A percentile compares a stretch with the other conserved stretches of the same genome.
phyloP scores from a whole-genome alignment of 23 tunicate species.

The Diplosoma virens region DNA sequence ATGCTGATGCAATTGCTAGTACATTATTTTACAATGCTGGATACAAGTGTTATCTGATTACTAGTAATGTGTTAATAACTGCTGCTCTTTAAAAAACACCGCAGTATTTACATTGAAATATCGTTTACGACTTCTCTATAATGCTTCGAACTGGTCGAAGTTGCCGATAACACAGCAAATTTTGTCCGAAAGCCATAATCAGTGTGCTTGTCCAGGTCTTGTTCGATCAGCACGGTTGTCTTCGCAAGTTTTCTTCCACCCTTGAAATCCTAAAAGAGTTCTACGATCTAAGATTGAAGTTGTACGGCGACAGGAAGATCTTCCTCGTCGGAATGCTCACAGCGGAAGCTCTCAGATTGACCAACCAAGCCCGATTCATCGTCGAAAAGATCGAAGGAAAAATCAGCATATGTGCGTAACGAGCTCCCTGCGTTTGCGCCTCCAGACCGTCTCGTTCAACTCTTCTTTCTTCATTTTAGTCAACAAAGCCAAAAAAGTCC shows the following conservation, averaged over 20 bases:
- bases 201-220: conserved; percentile 52
- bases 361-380: conserved; percentile 93
- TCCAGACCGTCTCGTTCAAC: neutral
- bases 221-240: conserved; percentile 81
- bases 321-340: conserved; percentile 74
- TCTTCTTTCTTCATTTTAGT: conserved; percentile 21
- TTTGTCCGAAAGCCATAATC: too few species aligned
- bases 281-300: conserved; percentile 54
- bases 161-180: too few species aligned
- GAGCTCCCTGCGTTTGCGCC: neutral
- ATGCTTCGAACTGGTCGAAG: too few species aligned
- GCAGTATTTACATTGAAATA: too few species aligned
- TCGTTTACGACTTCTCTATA: too few species aligned
- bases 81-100: too few species aligned
- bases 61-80: too few species aligned
- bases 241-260: conserved; percentile 61
- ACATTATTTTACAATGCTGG: too few species aligned
- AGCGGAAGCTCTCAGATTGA: conserved; percentile 73
- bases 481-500: conserved; percentile 74
- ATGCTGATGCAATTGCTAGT: too few species aligned
- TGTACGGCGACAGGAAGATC: conserved; percentile 77
- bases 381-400: conserved; percentile 89
- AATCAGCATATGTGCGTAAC: conserved; percentile 53
- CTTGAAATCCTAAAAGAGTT: conserved; percentile 66
- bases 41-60: too few species aligned